Evolutionary conservation across 2,113 vertebrate genomes (phyloP).

Genomic region (Coracopsis vasa): DNA sequence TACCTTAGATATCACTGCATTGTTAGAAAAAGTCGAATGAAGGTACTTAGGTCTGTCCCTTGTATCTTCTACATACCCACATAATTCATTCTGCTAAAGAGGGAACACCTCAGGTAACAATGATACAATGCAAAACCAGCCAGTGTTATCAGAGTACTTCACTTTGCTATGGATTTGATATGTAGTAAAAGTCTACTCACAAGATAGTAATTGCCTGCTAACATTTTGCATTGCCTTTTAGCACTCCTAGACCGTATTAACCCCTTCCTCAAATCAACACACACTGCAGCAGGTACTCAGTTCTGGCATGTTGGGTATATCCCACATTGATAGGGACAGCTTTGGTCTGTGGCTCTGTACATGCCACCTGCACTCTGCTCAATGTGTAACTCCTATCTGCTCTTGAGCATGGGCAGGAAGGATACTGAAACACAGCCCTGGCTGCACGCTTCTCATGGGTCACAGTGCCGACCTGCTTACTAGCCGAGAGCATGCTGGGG

Average conservation of each 20-base stretch:
- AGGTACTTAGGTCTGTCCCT: neutral
- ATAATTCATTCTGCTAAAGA: neutral
- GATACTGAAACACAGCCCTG: neutral
- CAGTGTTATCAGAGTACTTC: neutral
- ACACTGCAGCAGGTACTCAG: neutral
- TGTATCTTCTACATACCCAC: neutral
- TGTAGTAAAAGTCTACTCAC: neutral
- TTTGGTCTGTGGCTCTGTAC: neutral
- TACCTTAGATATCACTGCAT: neutral
- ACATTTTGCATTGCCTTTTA: neutral
- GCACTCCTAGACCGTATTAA: neutral
- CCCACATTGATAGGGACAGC: neutral
- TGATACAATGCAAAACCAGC: neutral
- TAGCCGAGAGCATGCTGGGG: accelerated
- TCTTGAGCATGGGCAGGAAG: accelerated
- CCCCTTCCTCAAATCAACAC: neutral
- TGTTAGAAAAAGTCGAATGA: neutral
- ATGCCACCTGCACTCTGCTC: neutral
- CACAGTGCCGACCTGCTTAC: neutral
- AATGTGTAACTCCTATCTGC: accelerated
- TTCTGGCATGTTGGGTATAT: accelerated
- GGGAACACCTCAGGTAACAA: neutral
- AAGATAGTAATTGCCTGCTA: neutral
- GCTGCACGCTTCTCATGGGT: neutral
- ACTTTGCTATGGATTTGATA: neutral